These are phyloP conservation scores for Phacellophora camtschatica DNA, from an alignment of 30 jellyfish, hydroid and myxozoan species.

Conservation along the genomic window DNA sequence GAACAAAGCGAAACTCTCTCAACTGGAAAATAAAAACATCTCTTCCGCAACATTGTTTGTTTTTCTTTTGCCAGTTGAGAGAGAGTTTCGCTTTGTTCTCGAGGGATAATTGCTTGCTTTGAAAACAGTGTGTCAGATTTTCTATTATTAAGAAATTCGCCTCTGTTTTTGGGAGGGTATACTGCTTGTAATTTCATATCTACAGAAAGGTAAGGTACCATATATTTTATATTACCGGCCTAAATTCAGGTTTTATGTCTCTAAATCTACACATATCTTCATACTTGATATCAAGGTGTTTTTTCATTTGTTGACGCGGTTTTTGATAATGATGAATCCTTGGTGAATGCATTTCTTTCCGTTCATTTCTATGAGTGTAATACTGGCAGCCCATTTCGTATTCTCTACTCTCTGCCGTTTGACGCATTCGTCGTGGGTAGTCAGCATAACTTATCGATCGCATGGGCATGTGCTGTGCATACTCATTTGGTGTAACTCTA, in stretches of 20 bases:
- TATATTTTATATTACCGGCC: not conserved
- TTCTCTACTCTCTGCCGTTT: not conserved
- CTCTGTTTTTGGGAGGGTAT: too few relatives aligned
- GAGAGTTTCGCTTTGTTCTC: too few relatives aligned
- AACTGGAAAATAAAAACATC: too few relatives aligned
- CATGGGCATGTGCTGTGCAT: not conserved
- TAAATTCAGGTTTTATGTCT: not conserved
- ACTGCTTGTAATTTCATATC: too few relatives aligned
- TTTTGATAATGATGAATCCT: not conserved
- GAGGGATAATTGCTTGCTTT: too few relatives aligned
- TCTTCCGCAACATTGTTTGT: too few relatives aligned
- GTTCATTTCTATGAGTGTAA: not conserved
- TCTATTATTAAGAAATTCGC: too few relatives aligned
- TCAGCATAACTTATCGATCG: not conserved
- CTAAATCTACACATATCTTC: conserved; percentile 23
- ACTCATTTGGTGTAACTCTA: not conserved
- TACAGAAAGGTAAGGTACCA: too few relatives aligned
- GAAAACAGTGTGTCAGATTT: too few relatives aligned
- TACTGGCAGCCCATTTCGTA: too few relatives aligned
- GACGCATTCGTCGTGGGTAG: not conserved
- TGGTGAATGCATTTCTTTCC: not conserved
- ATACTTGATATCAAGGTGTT: not conserved
- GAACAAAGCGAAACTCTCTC: too few relatives aligned
- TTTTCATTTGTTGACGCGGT: not conserved
- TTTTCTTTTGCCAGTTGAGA: too few relatives aligned